Base-by-base conservation (phyloP, 92 coral and sea anemone species). In the Montipora capitata region DNA sequence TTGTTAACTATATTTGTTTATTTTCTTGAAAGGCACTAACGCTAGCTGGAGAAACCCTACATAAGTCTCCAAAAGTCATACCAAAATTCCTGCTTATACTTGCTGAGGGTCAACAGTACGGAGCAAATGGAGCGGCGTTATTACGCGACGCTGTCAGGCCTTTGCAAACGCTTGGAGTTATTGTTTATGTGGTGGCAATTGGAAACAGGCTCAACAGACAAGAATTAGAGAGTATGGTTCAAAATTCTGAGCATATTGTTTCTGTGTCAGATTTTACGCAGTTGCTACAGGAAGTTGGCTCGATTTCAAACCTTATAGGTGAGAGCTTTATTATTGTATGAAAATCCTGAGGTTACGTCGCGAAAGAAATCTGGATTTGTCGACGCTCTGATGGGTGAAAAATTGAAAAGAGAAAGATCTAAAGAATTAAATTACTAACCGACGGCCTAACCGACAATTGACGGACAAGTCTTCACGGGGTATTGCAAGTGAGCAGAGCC, bases 271-370 rank as follows among this genome's bases (percentile, higher is more conserved):
- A 85, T 72, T 95, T 85, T 79, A 71, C 68, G 16, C 96, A 86
- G 8, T 71, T 96, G 69, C 52, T 88, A 67, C 70, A 71, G 27
- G 79, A 89, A 56, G 91, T 96, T 49, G 92, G 76, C 4, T 72
- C 77, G 44, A 89, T 96, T 12, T 82, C 97, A 64, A 74, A 85
- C 70, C 95, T 91, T 51, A 95, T 95, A 48, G 93, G 98, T 95
- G 78, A 82, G 95, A 44, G 20, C 10, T 48, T 5, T 5, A 5
- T 48, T 48, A 3, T 48, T 10, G 52, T 48, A 5, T 48, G 52
- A 5, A 10, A 48, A 10, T 48, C 52, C 52, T 48, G 52, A 48
- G 52, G 2, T 48, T 48, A 5, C 6, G 52, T 48, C 52, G 52
- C 6, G 52, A 48, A 48, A 48, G 7, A 48, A 48, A 48, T 48